Evolutionary conservation across 2,113 vertebrate genomes (phyloP).

Genomic region (Salvelinus sp.): DNA sequence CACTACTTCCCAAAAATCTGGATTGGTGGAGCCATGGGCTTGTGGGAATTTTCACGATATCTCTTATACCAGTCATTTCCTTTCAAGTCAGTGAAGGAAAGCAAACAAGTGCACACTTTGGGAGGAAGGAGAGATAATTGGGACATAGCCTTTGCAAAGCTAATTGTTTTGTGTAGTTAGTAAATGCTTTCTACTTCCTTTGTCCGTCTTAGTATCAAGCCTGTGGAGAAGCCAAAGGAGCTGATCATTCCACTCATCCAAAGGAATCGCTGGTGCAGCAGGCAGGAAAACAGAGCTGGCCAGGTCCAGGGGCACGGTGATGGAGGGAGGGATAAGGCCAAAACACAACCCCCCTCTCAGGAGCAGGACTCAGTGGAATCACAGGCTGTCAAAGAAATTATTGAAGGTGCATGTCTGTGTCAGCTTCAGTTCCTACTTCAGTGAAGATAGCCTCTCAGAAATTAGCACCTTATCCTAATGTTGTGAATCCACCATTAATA

Average conservation of each 20-base stretch:
- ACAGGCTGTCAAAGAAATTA: constrained; percentile 86
- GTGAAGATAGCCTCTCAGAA: neutral
- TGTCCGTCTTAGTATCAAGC: constrained; percentile 66
- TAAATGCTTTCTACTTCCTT: neutral
- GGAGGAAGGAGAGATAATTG: no score
- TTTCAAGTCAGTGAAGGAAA: no score
- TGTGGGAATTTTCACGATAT: no score
- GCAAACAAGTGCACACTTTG: no score
- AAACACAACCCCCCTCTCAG: constrained; percentile 11
- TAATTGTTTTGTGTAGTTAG: no score
- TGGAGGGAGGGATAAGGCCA: neutral
- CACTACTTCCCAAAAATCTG: no score
- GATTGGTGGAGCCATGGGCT: no score
- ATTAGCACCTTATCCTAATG: neutral
- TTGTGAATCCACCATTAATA: neutral
- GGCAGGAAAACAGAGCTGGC: constrained; percentile 27
- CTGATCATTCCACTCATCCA: constrained; percentile 85
- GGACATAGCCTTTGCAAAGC: no score
- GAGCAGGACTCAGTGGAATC: constrained; percentile 74
- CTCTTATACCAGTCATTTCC: no score
- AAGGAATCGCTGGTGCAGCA: constrained; percentile 78
- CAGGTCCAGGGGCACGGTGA: constrained; percentile 10
- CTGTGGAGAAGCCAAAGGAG: constrained; percentile 75
- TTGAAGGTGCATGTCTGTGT: constrained; percentile 74
- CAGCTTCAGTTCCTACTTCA: no score